Conservation (phyloP, 2,113 vertebrate species). For the Trematocara zebra region DNA sequence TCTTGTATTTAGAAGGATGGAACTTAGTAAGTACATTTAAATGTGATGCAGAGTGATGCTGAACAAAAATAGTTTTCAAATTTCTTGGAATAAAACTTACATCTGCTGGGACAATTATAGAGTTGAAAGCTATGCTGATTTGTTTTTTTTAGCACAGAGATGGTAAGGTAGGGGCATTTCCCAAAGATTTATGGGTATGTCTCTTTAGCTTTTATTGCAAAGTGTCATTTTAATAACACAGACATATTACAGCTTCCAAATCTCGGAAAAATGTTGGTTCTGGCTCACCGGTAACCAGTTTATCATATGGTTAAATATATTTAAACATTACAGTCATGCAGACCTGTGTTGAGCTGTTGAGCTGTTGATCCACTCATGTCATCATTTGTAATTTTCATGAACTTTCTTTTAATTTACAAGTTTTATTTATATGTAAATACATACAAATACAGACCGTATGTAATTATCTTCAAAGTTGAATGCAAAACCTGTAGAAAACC, state of each 20-base stretch:
- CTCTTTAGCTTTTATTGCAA: constrained; percentile 53
- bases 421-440: background rate
- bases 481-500: background rate
- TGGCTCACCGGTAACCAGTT: constrained; percentile 8
- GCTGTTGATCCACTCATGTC: background rate
- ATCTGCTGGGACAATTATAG: background rate
- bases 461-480: background rate
- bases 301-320: background rate
- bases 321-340: background rate
- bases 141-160: background rate
- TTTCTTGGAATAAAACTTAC: constrained; percentile 7
- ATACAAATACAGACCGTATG: too few relatives aligned
- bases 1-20: background rate
- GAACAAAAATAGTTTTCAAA: background rate
- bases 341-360: background rate
- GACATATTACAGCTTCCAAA: constrained; percentile 48
- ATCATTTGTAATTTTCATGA: background rate
- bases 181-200: constrained; percentile 50
- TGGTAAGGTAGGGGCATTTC: background rate
- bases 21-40: background rate
- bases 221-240: constrained; percentile 62
- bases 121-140: constrained; percentile 1
- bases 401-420: background rate
- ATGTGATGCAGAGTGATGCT: background rate
- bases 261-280: constrained; percentile 12